phyloP scores from a whole-genome alignment of 1,140 invertebrate genomes.

The Panulirus ornatus region DNA sequence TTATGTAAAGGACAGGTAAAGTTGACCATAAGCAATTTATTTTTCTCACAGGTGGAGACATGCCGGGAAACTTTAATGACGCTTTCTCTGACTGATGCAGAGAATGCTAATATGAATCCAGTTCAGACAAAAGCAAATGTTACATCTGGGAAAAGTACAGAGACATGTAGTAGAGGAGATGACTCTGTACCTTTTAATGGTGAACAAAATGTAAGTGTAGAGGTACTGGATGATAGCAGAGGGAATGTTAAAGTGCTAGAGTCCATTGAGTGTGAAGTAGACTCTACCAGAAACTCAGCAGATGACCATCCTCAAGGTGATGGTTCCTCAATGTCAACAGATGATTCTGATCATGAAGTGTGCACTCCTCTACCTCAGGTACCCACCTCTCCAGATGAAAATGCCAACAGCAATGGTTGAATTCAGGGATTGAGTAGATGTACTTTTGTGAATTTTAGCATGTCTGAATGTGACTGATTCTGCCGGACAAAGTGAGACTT shows the following conservation, averaged over 20 bases:
- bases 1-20: too few species aligned
- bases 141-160: not conserved
- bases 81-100: conserved; percentile 62
- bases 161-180: not conserved
- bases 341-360: conserved; percentile 46
- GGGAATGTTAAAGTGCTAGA: conserved; percentile 10
- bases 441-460: not conserved
- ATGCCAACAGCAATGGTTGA: conserved; percentile 39
- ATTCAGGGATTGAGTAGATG: not conserved
- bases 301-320: conserved; percentile 30
- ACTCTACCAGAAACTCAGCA: conserved; percentile 43
- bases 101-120: conserved; percentile 53
- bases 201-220: not conserved
- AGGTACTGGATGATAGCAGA: conserved; percentile 1
- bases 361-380: conserved; percentile 55
- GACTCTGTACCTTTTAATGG: not conserved
- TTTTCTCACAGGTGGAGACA: conserved; percentile 58
- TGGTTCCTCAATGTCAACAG: conserved; percentile 42
- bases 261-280: conserved; percentile 33
- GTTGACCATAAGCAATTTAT: not conserved
- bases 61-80: conserved; percentile 68
- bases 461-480: not conserved
- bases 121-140: not conserved
- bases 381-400: conserved; percentile 33
- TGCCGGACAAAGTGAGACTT: not conserved